Base-by-base conservation (phyloP, 2,888 invertebrate genomes). In the Drosophila niveifrons region DNA sequence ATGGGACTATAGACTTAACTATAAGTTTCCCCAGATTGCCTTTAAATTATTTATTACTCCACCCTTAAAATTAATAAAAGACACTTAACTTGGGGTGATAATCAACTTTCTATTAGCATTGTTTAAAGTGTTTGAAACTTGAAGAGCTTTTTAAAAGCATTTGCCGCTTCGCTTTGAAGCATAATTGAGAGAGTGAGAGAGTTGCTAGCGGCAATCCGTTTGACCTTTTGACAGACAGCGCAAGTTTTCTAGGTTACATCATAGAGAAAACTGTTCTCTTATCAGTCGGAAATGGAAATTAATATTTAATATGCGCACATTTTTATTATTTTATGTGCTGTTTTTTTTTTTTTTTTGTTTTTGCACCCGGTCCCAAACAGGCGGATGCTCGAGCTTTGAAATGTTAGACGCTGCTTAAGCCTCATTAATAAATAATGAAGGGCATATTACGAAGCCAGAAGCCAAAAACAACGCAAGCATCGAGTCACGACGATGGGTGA, bases 341-440 rank as follows among this genome's bases (percentile, higher is more conserved):
- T 41, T 48, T 48, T 47, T 46, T 46, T 13, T 44, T 44, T 31
- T 41, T 48, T 48, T 47, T 46, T 46, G 9, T 44, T 44, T 31
- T 6, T 56, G 31, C 55, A 34, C 55, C 13, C 18, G 29, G 50
- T 51, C 53, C 58, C 71, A 51, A 46, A 23, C 63, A 46, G 55
- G 41, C 63, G 46, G 41, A 47, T 43, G 50, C 10, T 13, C 10
- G 44, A 51, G 78, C 86, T 80, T 83, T 83, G 84, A 84, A 89
- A 84, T 78, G 81, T 84, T 84, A 83, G 81, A 89, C 81, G 83
- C 89, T 89, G 78, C 88, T 89, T 89, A 84, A 83, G 88, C 78
- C 89, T 87, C 88, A 89, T 84, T 84, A 89, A 89, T 89, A 89
- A 75, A 80, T 89, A 87, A 84, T 73, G 84, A 87, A 78, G 69